Evolutionary conservation across 1,140 invertebrate genomes (phyloP), one percentile per base, ranked within the genome.

Genomic region (Zaprionus gabonicus): DNA sequence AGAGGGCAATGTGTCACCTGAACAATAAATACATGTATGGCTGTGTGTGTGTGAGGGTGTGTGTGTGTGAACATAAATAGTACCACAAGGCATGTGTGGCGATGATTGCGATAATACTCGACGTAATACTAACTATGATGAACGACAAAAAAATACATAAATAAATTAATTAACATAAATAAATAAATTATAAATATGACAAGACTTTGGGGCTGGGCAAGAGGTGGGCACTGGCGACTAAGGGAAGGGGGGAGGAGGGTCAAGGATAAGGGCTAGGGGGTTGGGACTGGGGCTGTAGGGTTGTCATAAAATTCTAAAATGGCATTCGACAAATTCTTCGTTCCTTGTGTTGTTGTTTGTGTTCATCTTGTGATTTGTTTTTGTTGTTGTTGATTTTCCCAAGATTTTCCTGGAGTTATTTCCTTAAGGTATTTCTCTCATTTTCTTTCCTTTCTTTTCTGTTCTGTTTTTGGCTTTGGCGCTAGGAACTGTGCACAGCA

Each of bases 251-350:
- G 7, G 15, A 7, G 0, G 12, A 7, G 12, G 0, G n/a, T 2
- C 13, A 28, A 2, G 4, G 38, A 17, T 0, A 20, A 12, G 34
- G 60, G 20, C 20, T 20, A 20, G 20, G 20, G 20, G 23, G 38
- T 13, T 25, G 44, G 12, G 44, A n/a, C 1, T 27, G 6, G 65
- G 20, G 41, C 4, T 9, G 9, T 5, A 15, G n/a, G 25, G 4
- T 38, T 34, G n/a, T 70, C 59, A 23, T 86, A 78, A 49, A 80
- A 77, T 82, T 83, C 73, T 83, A 81, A 66, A 85, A 85, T 86
- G 82, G 82, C 82, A 86, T 87, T 87, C 76, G 82, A 87, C 80
- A 86, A 87, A 84, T 87, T 86, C 82, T 69, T 78, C 55, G 60
- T 68, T 73, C 23, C 51, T 13, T 36, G 36, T 67, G 38, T 13